Base-by-base conservation (phyloP, 30 jellyfish, hydroid and myxozoan genomes). In the Hydractinia echinata region DNA sequence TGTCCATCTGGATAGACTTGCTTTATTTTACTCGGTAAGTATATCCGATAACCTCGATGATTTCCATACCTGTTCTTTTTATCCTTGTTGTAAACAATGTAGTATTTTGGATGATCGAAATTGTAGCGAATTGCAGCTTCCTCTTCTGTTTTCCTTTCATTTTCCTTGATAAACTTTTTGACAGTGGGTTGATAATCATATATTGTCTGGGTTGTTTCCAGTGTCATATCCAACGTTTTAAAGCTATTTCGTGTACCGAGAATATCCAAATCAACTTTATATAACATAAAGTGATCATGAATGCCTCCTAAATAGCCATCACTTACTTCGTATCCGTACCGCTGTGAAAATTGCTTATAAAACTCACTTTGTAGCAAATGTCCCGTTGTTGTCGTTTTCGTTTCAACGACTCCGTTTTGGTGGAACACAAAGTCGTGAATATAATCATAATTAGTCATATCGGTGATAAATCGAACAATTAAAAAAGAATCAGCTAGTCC, bases 361-460 rank as follows among this genome's bases (percentile, higher is more conserved):
- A 82, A 73, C n/a, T 94, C 66, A 6, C 95, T 84, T 53, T 0
- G 3, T 1, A 73, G 77, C 54, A 89, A 72, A 83, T 89, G 84
- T 5, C 97, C 97, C 30, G 95, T 69, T 14, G 97, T 83, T 74
- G 96, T 77, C n/a, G 94, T 67, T 66, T 90, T 58, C 71, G 90
- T 67, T 70, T 89, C 97, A 8, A 89, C 78, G 79, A 79, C 83
- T 5, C 97, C 97, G 9, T 90, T 89, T 84, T 89, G 97, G 82
- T 89, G 85, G 51, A 89, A 67, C 20, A 89, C 76, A 61, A 55
- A 89, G 53, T 89, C 97, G 8, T 73, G 20, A 30, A 89, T 81
- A 61, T 83, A 89, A 60, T 89, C 97, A 72, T 89, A 89, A 64
- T 89, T 89, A 30, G 55, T 74, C 39, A 94, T 91, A 5, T 89